Percentiles rank a stretch among this genome's conserved stretches.
Conservation (phyloP, 2,113 vertebrate genomes). For the Aix galericulata region DNA sequence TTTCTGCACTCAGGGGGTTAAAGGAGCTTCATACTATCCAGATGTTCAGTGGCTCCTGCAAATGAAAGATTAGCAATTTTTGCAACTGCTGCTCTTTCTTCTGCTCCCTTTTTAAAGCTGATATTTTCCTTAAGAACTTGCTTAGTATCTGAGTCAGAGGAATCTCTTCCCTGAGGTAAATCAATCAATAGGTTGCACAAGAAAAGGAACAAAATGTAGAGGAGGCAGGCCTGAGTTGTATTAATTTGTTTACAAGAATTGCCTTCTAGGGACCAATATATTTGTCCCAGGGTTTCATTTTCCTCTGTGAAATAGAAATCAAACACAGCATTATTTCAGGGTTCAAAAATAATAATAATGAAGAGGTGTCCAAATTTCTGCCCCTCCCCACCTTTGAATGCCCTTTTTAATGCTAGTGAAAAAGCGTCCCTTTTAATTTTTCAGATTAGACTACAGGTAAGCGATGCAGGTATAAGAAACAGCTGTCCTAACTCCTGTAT, state of each 20-base stretch:
- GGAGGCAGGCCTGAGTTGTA: conserved; percentile 56
- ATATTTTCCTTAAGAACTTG: conserved; percentile 81
- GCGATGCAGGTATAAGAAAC: conserved; percentile 43
- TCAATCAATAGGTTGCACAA: conserved; percentile 77
- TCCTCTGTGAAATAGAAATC: conserved; percentile 48
- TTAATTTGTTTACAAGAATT: conserved; percentile 74
- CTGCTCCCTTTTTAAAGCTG: conserved; percentile 73
- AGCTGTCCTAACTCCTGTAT: conserved; percentile 54
- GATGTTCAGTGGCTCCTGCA: conserved; percentile 78
- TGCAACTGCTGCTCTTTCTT: conserved; percentile 77
- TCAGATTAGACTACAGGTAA: conserved; percentile 33
- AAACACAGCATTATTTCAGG: conserved; percentile 58
- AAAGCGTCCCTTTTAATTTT: conserved; percentile 43
- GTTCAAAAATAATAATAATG: conserved; percentile 50
- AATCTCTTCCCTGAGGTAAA: conserved; percentile 79
- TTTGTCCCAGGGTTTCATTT: conserved; percentile 41
- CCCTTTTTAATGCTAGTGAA: not conserved
- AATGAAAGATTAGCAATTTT: conserved; percentile 82
- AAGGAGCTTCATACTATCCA: conserved; percentile 76
- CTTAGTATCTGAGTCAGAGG: conserved; percentile 78
- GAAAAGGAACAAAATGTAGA: conserved; percentile 71
- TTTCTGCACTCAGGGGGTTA: conserved; percentile 77
- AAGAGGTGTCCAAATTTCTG: not conserved
- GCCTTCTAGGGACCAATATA: conserved; percentile 51
- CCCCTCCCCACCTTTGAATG: not conserved